Base-by-base conservation (phyloP, 2,113 vertebrate genomes). In the Petroica traversi region DNA sequence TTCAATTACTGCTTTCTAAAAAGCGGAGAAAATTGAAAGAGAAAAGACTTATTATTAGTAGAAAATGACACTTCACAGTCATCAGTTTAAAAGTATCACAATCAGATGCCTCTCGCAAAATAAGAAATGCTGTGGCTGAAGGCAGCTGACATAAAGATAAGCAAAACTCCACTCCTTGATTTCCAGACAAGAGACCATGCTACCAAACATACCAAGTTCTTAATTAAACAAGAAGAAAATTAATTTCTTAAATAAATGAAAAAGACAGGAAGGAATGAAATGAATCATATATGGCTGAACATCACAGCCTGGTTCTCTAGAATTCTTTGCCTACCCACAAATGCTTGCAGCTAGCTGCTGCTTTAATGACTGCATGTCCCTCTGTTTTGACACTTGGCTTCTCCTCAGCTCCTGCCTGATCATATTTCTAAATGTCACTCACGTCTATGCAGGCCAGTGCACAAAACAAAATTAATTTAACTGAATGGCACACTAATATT, bases 391-490 rank as follows among this genome's bases (percentile, higher is more conserved):
- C 76, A 93, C 92, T 98, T 96, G 92, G 95, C 92, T 97, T 97
- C 63, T 86, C 69, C 93, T 96, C 76, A 91, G 87, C 67, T 96
- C 77, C 96, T 96, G 96, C 92, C 95, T 83, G 92, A 97, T 97
- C 84, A 19, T 95, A 97, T 98, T 98, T 97, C 34, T 51, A 97
- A 97, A 97, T 97, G 97, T 97, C 98, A 98, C 89, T 97, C 97
- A 98, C 4, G 2, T 96, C 97, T 98, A 88, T 81, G 95, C 95
- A 98, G 95, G 83, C 97, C 96, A 97, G 85, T 93, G 96, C 93
- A 97, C 97, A 98, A 98, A 98, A 92, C 97, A 97, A 97, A 98
- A 98, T 98, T 98, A 98, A 98, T 98, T 98, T 98, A 97, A 97
- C 96, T 97, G 95, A 97, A 97, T 51, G 78, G 94, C 95, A 88